Percentiles rank a stretch among this genome's conserved stretches.
phyloP scores from a whole-genome alignment of 2,888 invertebrate genomes.

The Disparrhopalites patrizii region DNA sequence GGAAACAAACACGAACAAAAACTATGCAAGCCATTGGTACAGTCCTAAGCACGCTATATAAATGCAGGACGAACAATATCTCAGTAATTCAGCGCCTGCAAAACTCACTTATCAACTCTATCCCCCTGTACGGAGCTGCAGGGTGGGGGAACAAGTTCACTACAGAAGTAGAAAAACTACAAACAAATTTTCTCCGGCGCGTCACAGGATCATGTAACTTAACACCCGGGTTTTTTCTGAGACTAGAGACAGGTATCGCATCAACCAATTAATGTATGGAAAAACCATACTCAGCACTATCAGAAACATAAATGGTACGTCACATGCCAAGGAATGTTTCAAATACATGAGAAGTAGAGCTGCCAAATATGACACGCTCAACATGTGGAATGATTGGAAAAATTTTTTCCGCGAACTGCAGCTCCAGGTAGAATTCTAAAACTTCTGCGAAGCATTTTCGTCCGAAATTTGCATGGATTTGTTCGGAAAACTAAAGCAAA shows the following conservation, averaged over 20 bases:
- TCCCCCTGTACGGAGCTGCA: background rate
- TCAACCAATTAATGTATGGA: background rate
- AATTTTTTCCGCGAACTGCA: background rate
- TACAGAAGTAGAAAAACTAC: background rate
- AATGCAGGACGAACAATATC: too few species aligned
- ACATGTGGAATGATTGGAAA: background rate
- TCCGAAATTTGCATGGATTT: too few species aligned
- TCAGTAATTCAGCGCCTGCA: background rate
- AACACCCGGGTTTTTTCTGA: background rate
- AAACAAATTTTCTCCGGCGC: background rate
- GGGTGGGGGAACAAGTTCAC: background rate
- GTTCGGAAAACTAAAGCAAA: too few species aligned
- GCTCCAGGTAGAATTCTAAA: background rate
- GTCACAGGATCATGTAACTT: background rate
- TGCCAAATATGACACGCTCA: background rate
- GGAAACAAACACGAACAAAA: background rate
- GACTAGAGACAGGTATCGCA: background rate
- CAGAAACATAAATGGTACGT: background rate
- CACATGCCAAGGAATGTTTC: background rate
- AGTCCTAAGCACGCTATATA: background rate
- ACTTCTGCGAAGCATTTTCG: too few species aligned
- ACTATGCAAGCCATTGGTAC: background rate
- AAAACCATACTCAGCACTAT: background rate
- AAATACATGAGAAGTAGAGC: background rate
- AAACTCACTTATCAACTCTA: background rate